Evolutionary conservation across 2,113 vertebrate genomes (phyloP).

Genomic region (Hiodon tergisus): DNA sequence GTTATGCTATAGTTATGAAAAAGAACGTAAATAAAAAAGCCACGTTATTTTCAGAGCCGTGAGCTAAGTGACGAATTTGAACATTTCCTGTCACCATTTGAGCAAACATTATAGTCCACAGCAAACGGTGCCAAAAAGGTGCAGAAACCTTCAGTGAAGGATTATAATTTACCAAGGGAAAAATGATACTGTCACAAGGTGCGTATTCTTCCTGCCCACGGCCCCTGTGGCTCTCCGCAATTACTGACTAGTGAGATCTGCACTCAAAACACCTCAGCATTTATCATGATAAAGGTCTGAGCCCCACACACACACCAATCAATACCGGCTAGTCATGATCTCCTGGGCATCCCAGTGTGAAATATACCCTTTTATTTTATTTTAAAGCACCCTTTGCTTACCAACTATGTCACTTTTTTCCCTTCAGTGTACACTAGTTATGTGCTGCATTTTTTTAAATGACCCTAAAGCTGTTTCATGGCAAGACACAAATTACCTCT

Average conservation of each 20-base stretch:
- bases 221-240: background rate
- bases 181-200: no score
- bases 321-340: background rate
- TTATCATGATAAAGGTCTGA: background rate
- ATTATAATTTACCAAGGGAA: background rate
- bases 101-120: background rate
- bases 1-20: background rate
- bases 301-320: background rate
- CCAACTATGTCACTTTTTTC: background rate
- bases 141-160: conserved; percentile 11
- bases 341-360: no score
- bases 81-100: background rate
- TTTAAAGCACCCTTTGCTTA: background rate
- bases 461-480: background rate
- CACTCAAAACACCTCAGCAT: background rate
- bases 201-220: background rate
- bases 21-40: background rate
- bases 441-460: background rate
- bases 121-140: no score
- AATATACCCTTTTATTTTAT: no score
- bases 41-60: background rate
- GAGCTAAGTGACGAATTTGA: background rate
- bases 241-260: background rate
- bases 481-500: background rate
- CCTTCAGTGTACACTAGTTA: background rate